Conservation (phyloP, 53 echinoderm and acorn worm species). For the Paracentrotus lividus region DNA sequence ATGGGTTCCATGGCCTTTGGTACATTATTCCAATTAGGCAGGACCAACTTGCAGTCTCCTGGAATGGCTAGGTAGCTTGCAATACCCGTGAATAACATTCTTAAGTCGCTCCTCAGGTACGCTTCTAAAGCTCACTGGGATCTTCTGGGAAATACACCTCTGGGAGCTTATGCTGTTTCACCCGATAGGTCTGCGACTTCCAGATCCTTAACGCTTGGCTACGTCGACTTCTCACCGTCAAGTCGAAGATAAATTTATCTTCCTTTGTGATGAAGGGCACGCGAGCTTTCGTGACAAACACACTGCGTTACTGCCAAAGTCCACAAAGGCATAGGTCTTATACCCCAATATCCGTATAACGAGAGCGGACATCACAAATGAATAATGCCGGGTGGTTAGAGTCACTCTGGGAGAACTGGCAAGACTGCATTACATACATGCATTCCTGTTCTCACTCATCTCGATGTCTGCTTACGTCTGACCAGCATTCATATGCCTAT, state of each 20-base stretch:
- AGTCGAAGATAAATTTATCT: conserved; percentile 51
- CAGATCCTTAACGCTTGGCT: conserved; percentile 33
- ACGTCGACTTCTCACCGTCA: not conserved
- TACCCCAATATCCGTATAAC: not conserved
- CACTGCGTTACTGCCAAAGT: conserved; percentile 57
- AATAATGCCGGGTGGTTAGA: not conserved
- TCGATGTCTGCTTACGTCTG: not conserved
- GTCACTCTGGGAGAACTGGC: not conserved
- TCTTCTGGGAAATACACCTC: conserved; percentile 65
- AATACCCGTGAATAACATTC: conserved; percentile 39
- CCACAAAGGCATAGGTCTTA: not conserved
- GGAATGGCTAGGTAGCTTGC: conserved; percentile 31
- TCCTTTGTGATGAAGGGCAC: conserved; percentile 50
- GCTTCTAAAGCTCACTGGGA: conserved; percentile 54
- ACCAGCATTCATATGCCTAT: not conserved
- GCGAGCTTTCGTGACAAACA: conserved; percentile 69
- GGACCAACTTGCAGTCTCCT: conserved; percentile 15
- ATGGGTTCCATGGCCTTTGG: conserved; percentile 61
- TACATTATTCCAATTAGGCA: conserved; percentile 57
- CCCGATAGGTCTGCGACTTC: conserved; percentile 19
- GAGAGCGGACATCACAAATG: not conserved
- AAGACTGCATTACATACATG: not conserved
- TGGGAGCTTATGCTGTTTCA: conserved; percentile 10
- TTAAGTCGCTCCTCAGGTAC: conserved; percentile 12
- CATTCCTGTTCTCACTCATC: not conserved